Evolutionary conservation across 2,888 invertebrate genomes (phyloP).

Genomic region (Nesidiocoris tenuis): DNA sequence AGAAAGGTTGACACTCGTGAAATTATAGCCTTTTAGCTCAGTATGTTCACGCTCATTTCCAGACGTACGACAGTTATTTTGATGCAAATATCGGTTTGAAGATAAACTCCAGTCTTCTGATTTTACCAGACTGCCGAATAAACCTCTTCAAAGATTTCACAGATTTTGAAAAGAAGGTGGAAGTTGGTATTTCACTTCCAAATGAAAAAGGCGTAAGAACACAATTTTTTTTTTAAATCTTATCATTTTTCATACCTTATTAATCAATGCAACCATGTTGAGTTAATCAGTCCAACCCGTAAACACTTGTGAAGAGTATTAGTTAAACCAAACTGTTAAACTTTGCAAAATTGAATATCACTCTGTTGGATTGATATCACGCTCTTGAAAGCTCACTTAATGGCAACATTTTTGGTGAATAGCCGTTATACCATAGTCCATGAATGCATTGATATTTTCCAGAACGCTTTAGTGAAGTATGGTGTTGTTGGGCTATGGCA

Average conservation of each 20-base stretch:
- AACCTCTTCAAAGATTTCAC: conserved; percentile 70
- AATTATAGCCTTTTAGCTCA: neutral
- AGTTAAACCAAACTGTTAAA: too few species aligned
- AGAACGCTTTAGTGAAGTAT: conserved; percentile 49
- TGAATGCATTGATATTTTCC: neutral
- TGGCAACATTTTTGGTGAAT: too few species aligned
- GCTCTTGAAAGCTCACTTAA: too few species aligned
- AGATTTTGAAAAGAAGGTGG: conserved; percentile 63
- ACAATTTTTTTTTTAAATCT: too few species aligned
- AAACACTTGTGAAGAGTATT: too few species aligned
- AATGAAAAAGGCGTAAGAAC: conserved; percentile 45
- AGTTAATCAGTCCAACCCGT: too few species aligned
- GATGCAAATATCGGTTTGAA: conserved; percentile 64
- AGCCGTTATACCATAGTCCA: too few species aligned
- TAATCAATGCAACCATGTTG: too few species aligned
- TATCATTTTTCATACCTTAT: too few species aligned
- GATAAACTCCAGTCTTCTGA: conserved; percentile 64
- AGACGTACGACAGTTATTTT: conserved; percentile 66
- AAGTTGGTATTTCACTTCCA: conserved; percentile 60
- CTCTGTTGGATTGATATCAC: too few species aligned
- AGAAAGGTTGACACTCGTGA: conserved; percentile 8
- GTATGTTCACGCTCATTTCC: conserved; percentile 35
- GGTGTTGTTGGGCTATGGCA: conserved; percentile 54
- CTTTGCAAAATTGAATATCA: too few species aligned
- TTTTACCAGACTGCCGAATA: conserved; percentile 65